Base-by-base conservation (phyloP, 1,140 invertebrate species). In the Drosophila sp. region DNA sequence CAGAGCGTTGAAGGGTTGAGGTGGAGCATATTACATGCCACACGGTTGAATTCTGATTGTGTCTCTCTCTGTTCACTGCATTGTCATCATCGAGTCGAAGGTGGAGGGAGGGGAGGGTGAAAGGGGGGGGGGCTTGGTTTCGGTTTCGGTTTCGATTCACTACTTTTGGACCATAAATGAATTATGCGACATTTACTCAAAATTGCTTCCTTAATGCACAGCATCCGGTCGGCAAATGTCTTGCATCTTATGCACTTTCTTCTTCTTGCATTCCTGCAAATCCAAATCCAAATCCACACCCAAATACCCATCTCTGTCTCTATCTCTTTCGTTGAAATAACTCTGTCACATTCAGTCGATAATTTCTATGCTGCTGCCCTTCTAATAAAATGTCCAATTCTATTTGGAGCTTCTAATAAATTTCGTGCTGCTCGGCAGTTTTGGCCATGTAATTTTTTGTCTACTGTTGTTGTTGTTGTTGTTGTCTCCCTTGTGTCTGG, bases 141-240 rank as follows among this genome's bases (percentile, higher is more conserved):
- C 61, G 40, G 40, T 29, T 76, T 72, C 36, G 51, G 13, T 58
- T 45, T 41, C 48, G 29, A 21, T 8, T 43, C 57, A 57, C 41
- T 48, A 56, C 56, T 72, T 62, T 61, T 34, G 50, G 64, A 50
- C 74, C 72, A 86, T 90, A 90, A 90, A 90, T 90, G 89, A 90
- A 89, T 90, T 90, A 90, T 90, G 78, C 78, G 80, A 90, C 83
- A 91, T 91, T 90, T 90, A 89, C 84, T 86, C 65, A 74, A 80
- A 90, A 89, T 80, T 90, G 84, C 78, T 84, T 79, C 84, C 89
- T 72, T 89, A 77, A 77, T 83, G 84, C 80, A 72, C 64, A 86
- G 69, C 78, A 82, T 87, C 67, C 71, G 76, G 66, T 13, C 6
- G 41, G 75, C 36, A 56, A 65, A 58, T 65, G 65, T 61, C 46